Evolutionary conservation across 2,797 vertebrate species (phyloP), one percentile per base, ranked within the genome.

Genomic region (Cynodonichthys magdalenae): DNA sequence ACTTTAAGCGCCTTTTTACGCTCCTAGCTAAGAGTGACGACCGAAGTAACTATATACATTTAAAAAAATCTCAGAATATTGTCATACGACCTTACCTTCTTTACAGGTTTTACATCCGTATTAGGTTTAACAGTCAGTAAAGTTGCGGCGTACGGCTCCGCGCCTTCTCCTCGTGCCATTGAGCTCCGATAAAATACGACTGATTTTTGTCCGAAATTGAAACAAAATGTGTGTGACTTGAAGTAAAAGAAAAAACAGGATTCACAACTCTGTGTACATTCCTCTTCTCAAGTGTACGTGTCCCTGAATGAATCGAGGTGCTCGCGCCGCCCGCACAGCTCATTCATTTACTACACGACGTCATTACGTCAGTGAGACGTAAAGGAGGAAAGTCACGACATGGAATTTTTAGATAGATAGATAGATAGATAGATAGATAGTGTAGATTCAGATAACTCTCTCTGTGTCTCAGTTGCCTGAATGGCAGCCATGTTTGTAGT

Each of bases 131-230:
- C 55, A 39, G 84, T 19, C 8, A 89, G 46, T 45, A 92, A 71
- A 71, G 54, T 61, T 12, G 76, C 66, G 0, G 88, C 72, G 59
- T 64, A 85, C 57, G 80, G 87, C 56, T 92, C 92, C 0, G 77
- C 78, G 6, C 90, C 91, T 10, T 91, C 89, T 79, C 92, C 92
- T 68, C 79, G 79, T 8, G 92, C 90, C 93, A 94, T 93, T 3
- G n/a, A 28, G 31, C 24, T 3, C 14, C 29, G 1, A 45, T 18
- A 53, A 4, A 28, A 4, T 11, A 42, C 0, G 15, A 15, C 9
- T 27, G 44, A 11, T 9, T 9, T 59, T 15, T 9, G 1, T 18
- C 14, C 18, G 36, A 14, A 34, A 3, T 18, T 10, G 34, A 36
- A 10, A 10, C 10, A 11, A 36, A 11, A 31, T n/a, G 29, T 6